These are phyloP conservation scores for Gyps fulvus DNA, from an alignment of 2,113 vertebrate genomes.

Conservation along the genomic window DNA sequence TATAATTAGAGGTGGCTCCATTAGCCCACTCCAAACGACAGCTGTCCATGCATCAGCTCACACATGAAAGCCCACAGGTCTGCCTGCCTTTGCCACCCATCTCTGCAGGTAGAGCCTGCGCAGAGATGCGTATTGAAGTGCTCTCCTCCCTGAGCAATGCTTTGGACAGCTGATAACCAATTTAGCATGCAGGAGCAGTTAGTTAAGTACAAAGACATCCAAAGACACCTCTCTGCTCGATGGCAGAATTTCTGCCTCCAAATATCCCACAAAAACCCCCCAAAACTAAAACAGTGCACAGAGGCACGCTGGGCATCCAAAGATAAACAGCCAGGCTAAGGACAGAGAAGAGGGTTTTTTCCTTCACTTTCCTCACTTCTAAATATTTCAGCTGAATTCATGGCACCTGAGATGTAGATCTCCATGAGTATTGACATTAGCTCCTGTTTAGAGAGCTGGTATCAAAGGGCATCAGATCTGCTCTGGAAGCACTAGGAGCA, in stretches of 20 bases:
- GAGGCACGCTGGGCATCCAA: neutral
- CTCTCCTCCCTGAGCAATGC: neutral
- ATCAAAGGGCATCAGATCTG: slow-evolving; percentile 10
- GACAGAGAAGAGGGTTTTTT: neutral
- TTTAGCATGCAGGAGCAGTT: too few species aligned
- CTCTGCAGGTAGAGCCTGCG: neutral
- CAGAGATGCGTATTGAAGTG: fast-evolving
- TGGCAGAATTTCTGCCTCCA: neutral
- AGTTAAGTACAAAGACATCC: neutral
- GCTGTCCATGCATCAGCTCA: fast-evolving
- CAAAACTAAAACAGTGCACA: too few species aligned
- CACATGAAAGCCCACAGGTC: neutral
- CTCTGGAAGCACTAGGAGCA: neutral
- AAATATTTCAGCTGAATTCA: neutral
- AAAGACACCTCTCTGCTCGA: neutral
- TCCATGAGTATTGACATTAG: neutral
- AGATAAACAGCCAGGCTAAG: neutral
- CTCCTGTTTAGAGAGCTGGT: neutral
- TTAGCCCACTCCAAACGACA: neutral
- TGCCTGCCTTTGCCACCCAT: too few species aligned
- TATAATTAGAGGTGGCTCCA: neutral
- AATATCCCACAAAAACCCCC: neutral
- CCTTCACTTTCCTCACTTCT: neutral
- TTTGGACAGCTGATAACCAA: neutral
- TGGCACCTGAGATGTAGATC: neutral